Percentiles rank a stretch among this genome's conserved stretches.
phyloP scores from a whole-genome alignment of 2,888 invertebrate species.

The Eupithecia abbreviata region DNA sequence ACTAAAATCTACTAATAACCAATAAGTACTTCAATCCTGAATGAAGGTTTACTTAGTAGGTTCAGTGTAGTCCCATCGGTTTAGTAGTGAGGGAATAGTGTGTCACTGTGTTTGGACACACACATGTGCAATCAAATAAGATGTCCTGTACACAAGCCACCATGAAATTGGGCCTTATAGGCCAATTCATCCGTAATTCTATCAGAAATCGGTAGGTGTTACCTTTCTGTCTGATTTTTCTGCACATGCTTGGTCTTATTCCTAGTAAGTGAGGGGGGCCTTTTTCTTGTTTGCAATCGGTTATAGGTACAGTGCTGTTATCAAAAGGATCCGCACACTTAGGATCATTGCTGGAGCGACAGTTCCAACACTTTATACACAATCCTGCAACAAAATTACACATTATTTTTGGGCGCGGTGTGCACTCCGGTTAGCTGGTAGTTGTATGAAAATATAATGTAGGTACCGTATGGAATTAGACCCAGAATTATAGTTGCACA shows the following conservation, averaged over 20 bases:
- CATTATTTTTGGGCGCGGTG: conserved; percentile 61
- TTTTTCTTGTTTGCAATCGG: conserved; percentile 87
- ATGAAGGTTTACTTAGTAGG: not conserved
- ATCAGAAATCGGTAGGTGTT: conserved; percentile 7
- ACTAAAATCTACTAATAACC: not conserved
- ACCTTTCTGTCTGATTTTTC: conserved; percentile 96
- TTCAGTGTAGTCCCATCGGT: not conserved
- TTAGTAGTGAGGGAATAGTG: not conserved
- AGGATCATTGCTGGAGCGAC: conserved; percentile 93
- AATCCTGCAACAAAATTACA: conserved; percentile 74
- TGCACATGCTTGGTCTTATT: conserved; percentile 91
- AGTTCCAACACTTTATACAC: conserved; percentile 95
- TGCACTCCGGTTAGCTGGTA: conserved; percentile 39
- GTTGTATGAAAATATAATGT: not conserved
- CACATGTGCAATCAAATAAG: not conserved
- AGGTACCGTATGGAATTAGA: conserved; percentile 49
- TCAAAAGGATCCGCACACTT: conserved; percentile 97
- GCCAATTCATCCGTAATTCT: not conserved
- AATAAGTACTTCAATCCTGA: not conserved
- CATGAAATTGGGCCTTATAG: too few relatives aligned
- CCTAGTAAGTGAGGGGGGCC: conserved; percentile 87
- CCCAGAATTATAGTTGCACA: conserved; percentile 42
- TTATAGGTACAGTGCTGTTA: conserved; percentile 93
- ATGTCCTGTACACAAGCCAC: too few relatives aligned
- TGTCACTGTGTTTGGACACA: not conserved